phyloP scores from a whole-genome alignment of 2,113 vertebrate species.

The Zosterops lateralis region DNA sequence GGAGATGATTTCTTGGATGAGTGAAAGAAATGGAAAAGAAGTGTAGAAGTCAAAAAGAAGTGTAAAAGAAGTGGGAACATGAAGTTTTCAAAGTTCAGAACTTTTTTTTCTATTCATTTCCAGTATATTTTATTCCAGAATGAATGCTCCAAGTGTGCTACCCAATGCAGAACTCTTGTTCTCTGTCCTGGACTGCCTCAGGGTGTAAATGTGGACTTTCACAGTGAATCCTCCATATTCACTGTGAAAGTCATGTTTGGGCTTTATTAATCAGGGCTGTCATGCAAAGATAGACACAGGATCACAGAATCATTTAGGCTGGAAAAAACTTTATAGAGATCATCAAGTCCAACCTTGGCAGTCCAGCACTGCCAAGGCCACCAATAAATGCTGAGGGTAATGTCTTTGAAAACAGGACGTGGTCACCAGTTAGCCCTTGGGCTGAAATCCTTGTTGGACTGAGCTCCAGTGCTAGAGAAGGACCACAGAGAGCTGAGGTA shows the following conservation, averaged over 20 bases:
- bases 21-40: too few relatives aligned
- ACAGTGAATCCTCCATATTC: background rate
- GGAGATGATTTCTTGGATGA: background rate
- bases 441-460: background rate
- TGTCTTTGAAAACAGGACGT: accelerated
- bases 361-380: background rate
- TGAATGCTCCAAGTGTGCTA: background rate
- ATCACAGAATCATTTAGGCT: background rate
- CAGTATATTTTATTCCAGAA: background rate
- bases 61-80: too few relatives aligned
- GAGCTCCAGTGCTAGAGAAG: background rate
- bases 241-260: background rate
- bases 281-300: background rate
- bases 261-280: background rate
- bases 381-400: background rate
- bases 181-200: background rate
- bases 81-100: background rate
- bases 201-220: background rate
- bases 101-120: background rate
- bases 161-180: background rate
- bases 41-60: too few relatives aligned
- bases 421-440: background rate
- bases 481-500: background rate
- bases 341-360: background rate
- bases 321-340: background rate